Conservation (phyloP, 2,797 vertebrate species). For the Melanogrammus aeglefinus region DNA sequence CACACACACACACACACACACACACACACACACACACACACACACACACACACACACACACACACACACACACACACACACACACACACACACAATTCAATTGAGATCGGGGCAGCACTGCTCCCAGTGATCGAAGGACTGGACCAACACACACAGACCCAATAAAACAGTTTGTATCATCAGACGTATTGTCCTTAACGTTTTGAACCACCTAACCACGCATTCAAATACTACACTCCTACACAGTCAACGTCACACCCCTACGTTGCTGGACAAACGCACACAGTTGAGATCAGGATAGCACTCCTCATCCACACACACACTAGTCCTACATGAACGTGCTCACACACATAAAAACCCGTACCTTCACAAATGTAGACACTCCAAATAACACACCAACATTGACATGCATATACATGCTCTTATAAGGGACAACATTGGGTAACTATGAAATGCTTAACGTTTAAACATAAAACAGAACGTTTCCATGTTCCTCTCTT, state of each 20-base stretch:
- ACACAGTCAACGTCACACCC: too few species aligned
- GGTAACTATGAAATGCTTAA: not conserved
- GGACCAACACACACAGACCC: not conserved
- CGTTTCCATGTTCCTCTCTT: not conserved
- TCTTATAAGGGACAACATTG: not conserved
- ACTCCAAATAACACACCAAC: not conserved
- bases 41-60: not conserved
- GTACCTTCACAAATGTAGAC: too few species aligned
- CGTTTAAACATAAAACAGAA: not conserved
- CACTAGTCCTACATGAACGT: not conserved
- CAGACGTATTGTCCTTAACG: too few species aligned
- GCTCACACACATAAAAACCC: not conserved
- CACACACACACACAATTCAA: not conserved
- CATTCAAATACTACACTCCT: too few species aligned
- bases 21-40: constrained; percentile 7
- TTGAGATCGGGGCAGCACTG: too few species aligned
- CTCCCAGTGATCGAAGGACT: too few species aligned
- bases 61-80: constrained; percentile 3
- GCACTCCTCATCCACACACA: not conserved
- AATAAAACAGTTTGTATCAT: too few species aligned
- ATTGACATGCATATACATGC: not conserved
- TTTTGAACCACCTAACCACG: too few species aligned
- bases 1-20: not conserved
- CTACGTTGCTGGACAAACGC: not conserved
- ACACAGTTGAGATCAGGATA: too few species aligned